A percentile compares a stretch with the other conserved stretches of the same genome.
phyloP scores from a whole-genome alignment of 2,888 invertebrate species.

The Zhuqinia jingwanae region DNA sequence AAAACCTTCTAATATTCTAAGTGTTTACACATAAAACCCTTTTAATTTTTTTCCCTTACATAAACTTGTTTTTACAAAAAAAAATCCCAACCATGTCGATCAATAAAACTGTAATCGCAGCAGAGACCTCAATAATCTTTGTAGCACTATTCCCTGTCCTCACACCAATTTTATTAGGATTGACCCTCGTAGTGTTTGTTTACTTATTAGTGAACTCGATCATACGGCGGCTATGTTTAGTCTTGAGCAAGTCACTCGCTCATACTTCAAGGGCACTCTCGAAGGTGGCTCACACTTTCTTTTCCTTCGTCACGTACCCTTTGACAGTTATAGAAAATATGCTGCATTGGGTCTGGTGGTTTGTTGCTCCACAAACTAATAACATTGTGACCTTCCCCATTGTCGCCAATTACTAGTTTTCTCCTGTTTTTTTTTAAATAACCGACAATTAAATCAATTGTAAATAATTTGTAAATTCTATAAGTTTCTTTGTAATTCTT shows the following conservation, averaged over 20 bases:
- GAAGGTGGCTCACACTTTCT: constrained; percentile 63
- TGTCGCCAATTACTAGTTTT: constrained; percentile 19
- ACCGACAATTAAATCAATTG: background rate
- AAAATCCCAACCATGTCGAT: too few relatives aligned
- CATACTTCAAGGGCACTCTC: constrained; percentile 51
- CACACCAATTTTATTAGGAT: constrained; percentile 7
- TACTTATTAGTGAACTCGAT: constrained; percentile 39
- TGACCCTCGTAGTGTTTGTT: background rate
- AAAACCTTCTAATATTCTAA: too few relatives aligned
- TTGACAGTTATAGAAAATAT: constrained; percentile 55
- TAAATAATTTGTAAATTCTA: background rate
- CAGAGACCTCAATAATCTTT: too few relatives aligned
- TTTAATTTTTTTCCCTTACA: too few relatives aligned
- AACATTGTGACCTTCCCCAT: constrained; percentile 37
- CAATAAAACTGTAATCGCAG: too few relatives aligned
- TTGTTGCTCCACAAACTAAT: constrained; percentile 3
- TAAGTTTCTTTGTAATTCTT: background rate
- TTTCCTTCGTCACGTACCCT: background rate
- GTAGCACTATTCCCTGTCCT: background rate
- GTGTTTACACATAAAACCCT: too few relatives aligned
- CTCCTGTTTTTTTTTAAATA: background rate
- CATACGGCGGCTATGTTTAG: constrained; percentile 15
- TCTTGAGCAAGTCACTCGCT: background rate
- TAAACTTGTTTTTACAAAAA: too few relatives aligned
- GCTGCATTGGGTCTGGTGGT: constrained; percentile 31